phyloP scores from a whole-genome alignment of 2,113 vertebrate genomes.

The Cheilinus undulatus region DNA sequence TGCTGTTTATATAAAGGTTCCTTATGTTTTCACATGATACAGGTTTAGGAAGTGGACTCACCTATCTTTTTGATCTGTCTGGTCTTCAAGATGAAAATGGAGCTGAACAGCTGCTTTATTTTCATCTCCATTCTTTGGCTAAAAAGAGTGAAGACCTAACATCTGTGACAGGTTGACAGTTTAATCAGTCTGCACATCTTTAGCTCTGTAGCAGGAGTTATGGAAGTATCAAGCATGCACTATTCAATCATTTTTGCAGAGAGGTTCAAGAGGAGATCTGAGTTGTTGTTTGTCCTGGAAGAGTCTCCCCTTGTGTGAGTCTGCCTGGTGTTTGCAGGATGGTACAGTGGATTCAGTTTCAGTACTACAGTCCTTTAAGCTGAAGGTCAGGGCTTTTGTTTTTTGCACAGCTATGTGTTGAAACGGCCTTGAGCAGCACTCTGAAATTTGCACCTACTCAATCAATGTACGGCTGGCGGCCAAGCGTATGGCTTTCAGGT shows the following conservation, averaged over 20 bases:
- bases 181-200: no score
- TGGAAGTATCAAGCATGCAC: not conserved
- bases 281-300: conserved; percentile 54
- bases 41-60: no score
- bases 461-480: not conserved
- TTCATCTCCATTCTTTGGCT: no score
- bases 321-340: conserved; percentile 35
- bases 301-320: conserved; percentile 28
- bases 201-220: no score
- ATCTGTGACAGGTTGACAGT: not conserved
- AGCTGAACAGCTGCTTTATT: no score
- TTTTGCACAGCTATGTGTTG: conserved; percentile 15
- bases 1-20: no score
- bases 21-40: no score
- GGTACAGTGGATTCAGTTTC: conserved; percentile 50
- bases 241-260: not conserved
- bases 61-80: no score
- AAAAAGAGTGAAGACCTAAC: not conserved
- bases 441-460: conserved; percentile 22
- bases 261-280: conserved; percentile 20
- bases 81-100: no score
- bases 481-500: not conserved
- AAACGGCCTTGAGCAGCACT: conserved; percentile 27
- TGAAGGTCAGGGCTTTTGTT: conserved; percentile 55
- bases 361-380: conserved; percentile 46